A percentile compares a stretch with the other conserved stretches of the same genome.
These are phyloP conservation scores for Hemiscyllium ocellatum DNA, from an alignment of 2,113 vertebrate species.

Conservation along the genomic window DNA sequence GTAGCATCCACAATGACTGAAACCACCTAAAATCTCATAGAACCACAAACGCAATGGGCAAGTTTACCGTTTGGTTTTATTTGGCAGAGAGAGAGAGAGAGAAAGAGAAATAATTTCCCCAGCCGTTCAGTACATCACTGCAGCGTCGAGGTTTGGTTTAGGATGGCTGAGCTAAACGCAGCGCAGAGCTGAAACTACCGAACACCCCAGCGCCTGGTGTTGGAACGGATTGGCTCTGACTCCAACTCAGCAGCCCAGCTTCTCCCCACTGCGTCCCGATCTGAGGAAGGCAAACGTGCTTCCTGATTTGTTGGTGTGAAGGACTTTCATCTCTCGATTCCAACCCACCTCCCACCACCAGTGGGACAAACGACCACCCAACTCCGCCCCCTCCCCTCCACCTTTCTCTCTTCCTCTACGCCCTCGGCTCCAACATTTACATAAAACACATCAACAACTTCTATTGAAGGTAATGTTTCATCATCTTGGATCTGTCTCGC, in stretches of 20 bases:
- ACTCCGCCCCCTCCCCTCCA: not conserved
- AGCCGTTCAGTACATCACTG: constrained; percentile 26
- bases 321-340: not conserved
- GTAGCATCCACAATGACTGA: not conserved
- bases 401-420: not conserved
- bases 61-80: not conserved
- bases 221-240: constrained; percentile 2
- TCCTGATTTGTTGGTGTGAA: constrained; percentile 20
- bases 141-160: not conserved
- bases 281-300: not conserved
- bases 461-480: not conserved
- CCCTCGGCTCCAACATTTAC: not conserved
- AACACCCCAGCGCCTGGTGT: too few species aligned
- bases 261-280: not conserved
- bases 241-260: not conserved
- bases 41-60: not conserved
- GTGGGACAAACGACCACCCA: not conserved
- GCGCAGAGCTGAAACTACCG: not conserved
- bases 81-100: not conserved
- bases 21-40: not conserved
- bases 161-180: not conserved
- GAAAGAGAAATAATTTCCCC: not conserved
- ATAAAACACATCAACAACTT: not conserved
- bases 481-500: not conserved
- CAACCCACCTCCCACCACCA: not conserved